phyloP scores from a whole-genome alignment of 2,888 invertebrate species.

The Griposia aprilina region DNA sequence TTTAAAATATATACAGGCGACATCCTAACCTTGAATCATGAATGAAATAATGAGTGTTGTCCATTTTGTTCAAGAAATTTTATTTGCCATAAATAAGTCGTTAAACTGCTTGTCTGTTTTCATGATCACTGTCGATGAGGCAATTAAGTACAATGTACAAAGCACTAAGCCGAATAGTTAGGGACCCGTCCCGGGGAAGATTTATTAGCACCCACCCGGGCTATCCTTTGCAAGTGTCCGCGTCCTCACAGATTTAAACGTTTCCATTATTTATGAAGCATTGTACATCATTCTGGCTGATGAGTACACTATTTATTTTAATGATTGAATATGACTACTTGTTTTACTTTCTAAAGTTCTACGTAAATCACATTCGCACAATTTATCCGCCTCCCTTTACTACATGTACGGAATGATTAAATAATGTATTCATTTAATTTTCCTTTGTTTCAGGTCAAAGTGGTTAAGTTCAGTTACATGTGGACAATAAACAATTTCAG shows the following conservation, averaged over 20 bases:
- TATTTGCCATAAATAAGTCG: slow-evolving; percentile 82
- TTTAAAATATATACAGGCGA: slow-evolving; percentile 66
- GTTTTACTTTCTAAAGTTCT: slow-evolving; percentile 8
- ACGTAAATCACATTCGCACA: not conserved
- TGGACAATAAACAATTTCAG: slow-evolving; percentile 99
- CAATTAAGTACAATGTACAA: slow-evolving; percentile 77
- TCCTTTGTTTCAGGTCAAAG: slow-evolving; percentile 97
- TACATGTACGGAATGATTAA: slow-evolving; percentile 45
- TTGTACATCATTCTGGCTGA: slow-evolving; percentile 47
- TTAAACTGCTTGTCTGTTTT: slow-evolving; percentile 76
- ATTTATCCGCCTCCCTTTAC: slow-evolving; percentile 1
- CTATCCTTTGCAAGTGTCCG: slow-evolving; percentile 68
- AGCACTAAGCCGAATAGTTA: slow-evolving; percentile 72
- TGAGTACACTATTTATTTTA: not conserved
- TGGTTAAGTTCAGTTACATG: slow-evolving; percentile 99
- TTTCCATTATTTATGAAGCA: slow-evolving; percentile 65
- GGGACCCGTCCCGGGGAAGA: slow-evolving; percentile 69
- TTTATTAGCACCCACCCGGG: slow-evolving; percentile 71
- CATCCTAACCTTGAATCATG: slow-evolving; percentile 75
- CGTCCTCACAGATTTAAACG: slow-evolving; percentile 59
- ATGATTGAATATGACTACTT: not conserved
- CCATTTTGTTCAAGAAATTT: slow-evolving; percentile 70
- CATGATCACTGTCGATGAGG: slow-evolving; percentile 73
- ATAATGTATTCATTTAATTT: slow-evolving; percentile 63
- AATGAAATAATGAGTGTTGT: slow-evolving; percentile 68